Base-by-base conservation (phyloP, 92 coral and sea anemone species). In the Bergia sp. region DNA sequence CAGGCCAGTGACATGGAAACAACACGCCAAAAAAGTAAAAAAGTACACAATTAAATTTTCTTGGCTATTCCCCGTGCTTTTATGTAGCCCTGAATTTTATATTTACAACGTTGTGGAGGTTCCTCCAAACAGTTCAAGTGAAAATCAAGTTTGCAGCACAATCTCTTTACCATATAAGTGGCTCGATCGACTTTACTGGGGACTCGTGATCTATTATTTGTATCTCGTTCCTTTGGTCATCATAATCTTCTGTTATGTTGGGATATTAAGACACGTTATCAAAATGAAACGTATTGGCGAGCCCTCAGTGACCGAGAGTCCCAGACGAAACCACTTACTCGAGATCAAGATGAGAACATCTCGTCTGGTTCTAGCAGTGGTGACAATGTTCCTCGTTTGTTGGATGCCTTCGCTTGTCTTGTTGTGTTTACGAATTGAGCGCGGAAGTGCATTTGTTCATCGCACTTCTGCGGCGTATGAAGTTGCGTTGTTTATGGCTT, bases 161-260 rank as follows among this genome's bases (percentile, higher is more conserved):
- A 77, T 86, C 71, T 89, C 94, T 21, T 71, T 91, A 18, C 93
- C 89, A 1, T 65, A 90, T 40, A 86, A 13, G 20, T 91, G 93
- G 96, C 73, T 95, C 21, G 90, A 91, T 81, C 75, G 81, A 66
- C 37, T 90, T 13, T 95, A 93, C 85, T 94, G 91, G 91, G 90
- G 77, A 49, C 79, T 81, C 15, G 94, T 90, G 53, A 83, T 91
- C 16, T 89, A 85, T 66, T 75, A 87, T 15, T 43, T 89, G 18
- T 88, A 82, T 37, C 16, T 91, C 6, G 36, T 89, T 4, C 98
- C 96, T 1, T 74, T 90, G 36, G 75, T 90, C 23, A 83, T 91
- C 16, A 93, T n/a, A 29, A 29, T 29, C 29, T 29, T 29, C 29
- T 29, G 29, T 29, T 29, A 29, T 29, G 29, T 29, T 29, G 91